Percentiles rank a stretch among this genome's conserved stretches.
Evolutionary conservation across 1,140 invertebrate species (phyloP).

Genomic region (Cephus cinctus): DNA sequence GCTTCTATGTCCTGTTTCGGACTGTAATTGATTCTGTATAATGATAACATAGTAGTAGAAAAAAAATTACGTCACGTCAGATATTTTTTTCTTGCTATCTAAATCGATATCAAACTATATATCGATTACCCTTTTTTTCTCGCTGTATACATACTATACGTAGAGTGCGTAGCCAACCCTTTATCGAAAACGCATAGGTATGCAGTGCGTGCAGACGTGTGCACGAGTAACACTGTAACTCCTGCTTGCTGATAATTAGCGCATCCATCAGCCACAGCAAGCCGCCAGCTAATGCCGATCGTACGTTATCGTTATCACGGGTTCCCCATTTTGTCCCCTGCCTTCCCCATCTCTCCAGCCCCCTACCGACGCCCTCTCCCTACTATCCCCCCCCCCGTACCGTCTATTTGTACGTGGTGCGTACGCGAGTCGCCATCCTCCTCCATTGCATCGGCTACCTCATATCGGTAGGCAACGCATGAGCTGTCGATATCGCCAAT

Average conservation of each 20-base stretch:
- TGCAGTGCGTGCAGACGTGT: slow-evolving; percentile 20
- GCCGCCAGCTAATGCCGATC: slow-evolving; percentile 56
- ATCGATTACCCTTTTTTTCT: no score
- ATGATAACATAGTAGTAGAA: no score
- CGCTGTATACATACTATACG: no score
- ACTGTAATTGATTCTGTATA: no score
- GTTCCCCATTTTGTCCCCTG: slow-evolving; percentile 39
- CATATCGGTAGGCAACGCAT: slow-evolving; percentile 37
- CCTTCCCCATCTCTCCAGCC: slow-evolving; percentile 19
- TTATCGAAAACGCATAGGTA: slow-evolving; percentile 28
- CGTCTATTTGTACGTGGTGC: not conserved
- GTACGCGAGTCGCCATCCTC: slow-evolving; percentile 8
- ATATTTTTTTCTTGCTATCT: no score
- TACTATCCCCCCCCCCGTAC: slow-evolving; percentile 19
- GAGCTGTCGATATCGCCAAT: slow-evolving; percentile 55
- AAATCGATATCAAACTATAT: no score
- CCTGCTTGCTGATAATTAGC: slow-evolving; percentile 58
- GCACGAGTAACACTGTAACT: slow-evolving; percentile 49
- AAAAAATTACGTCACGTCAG: no score
- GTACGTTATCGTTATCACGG: slow-evolving; percentile 57
- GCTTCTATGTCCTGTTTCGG: no score
- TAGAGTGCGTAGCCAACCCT: slow-evolving; percentile 9
- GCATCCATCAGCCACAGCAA: slow-evolving; percentile 56
- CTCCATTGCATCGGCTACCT: slow-evolving; percentile 19
- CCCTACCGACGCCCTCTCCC: slow-evolving; percentile 24